Base-by-base conservation (phyloP, 1,140 invertebrate genomes). In the Atta colombica region DNA sequence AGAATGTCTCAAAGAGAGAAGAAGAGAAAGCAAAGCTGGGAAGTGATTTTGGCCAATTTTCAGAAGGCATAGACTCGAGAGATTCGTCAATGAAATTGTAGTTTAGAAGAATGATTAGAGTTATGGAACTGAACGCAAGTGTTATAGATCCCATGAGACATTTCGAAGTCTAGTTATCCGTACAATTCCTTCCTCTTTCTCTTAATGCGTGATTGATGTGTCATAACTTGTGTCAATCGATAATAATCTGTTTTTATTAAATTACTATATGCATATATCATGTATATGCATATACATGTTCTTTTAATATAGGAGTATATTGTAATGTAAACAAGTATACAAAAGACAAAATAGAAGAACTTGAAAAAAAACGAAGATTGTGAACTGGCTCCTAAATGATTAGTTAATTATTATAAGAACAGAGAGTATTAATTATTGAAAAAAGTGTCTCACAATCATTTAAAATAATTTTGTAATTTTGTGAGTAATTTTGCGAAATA, bases 111-210 rank as follows among this genome's bases (percentile, higher is more conserved):
- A 45, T 86, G 75, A 53, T 71, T 58, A 69, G 85, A 86, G 77
- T 80, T 86, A 69, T 69, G 55, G 61, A 80, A 82, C 61, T 69
- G 61, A 25, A 72, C 69, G 77, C 77, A 81, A 63, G 61, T 72
- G 77, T 82, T 89, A 84, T 63, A 75, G 51, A 63, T 77, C 88
- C 78, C 88, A 75, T 39, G 85, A 77, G 88, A 87, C 85, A 89
- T 84, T 72, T 69, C 63, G 85, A 77, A 82, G 77, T 72, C 85
- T 51, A 71, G 60, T 80, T 87, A 82, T 87, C 45, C 58, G 58
- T 82, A 77, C 8, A 87, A 69, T 74, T 45, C 39, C 82, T 84
- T n/a, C 14, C 14, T 31, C 35, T n/a, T 7, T 75, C 35, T 74
- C 55, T 21, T 49, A 25, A 60, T 60, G 61, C 55, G 39, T 35